phyloP scores from a whole-genome alignment of 2,888 invertebrate species.

The Deilephila elpenor region DNA sequence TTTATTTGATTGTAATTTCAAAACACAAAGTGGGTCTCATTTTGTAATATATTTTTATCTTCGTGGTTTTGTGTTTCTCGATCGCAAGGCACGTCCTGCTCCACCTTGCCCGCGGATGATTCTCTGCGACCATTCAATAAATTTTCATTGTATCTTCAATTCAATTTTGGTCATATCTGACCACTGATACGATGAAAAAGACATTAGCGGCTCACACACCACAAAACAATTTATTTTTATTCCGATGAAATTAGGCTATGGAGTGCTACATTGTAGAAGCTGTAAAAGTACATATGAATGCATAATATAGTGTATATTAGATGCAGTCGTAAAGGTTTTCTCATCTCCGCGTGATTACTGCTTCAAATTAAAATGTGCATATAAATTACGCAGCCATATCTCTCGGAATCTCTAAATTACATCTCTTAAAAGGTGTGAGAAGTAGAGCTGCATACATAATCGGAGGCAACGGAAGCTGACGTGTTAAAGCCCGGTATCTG shows the following conservation, averaged over 20 bases:
- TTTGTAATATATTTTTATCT: constrained; percentile 84
- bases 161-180: constrained; percentile 68
- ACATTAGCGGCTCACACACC: constrained; percentile 63
- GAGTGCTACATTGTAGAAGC: not conserved
- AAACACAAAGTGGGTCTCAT: constrained; percentile 84
- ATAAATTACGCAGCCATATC: constrained; percentile 58
- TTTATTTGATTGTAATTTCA: constrained; percentile 85
- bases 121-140: constrained; percentile 67
- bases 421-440: constrained; percentile 73
- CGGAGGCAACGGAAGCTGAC: constrained; percentile 58
- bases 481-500: constrained; percentile 50
- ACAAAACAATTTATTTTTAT: constrained; percentile 47
- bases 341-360: constrained; percentile 34
- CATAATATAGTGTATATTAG: not conserved
- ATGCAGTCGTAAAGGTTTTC: constrained; percentile 18
- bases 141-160: constrained; percentile 66
- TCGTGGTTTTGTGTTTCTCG: constrained; percentile 82
- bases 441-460: constrained; percentile 62
- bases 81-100: constrained; percentile 72
- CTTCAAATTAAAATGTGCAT: constrained; percentile 65
- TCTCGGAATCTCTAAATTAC: constrained; percentile 62
- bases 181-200: constrained; percentile 65
- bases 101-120: constrained; percentile 61
- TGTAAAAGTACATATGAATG: not conserved
- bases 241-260: constrained; percentile 11